Evolutionary conservation across 1,140 invertebrate species (phyloP).

Genomic region (Drosophila nebulosa): DNA sequence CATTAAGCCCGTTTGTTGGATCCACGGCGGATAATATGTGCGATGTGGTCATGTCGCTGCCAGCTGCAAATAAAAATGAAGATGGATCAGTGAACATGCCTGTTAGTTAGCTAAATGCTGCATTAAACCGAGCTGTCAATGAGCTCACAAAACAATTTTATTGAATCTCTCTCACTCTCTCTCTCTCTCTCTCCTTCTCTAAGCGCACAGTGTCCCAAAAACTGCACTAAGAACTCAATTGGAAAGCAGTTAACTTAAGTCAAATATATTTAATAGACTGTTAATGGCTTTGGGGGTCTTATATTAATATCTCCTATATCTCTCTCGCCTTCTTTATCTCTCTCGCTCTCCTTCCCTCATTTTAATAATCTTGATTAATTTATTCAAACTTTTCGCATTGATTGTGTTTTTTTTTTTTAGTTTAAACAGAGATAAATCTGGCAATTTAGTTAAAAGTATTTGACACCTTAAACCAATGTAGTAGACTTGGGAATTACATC

Average conservation of each 20-base stretch:
- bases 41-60: slow-evolving; percentile 82
- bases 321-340: too few species aligned
- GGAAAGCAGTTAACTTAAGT: too few species aligned
- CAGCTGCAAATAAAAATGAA: slow-evolving; percentile 26
- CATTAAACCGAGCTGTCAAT: slow-evolving; percentile 8
- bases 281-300: background rate
- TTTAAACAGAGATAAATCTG: background rate
- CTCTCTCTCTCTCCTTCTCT: background rate
- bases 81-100: background rate
- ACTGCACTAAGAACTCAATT: too few species aligned
- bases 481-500: slow-evolving; percentile 56
- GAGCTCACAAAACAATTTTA: background rate
- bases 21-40: slow-evolving; percentile 87
- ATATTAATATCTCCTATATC: background rate
- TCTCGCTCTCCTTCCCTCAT: too few species aligned
- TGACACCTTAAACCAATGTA: slow-evolving; percentile 14
- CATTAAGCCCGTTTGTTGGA: slow-evolving; percentile 82
- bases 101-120: slow-evolving; percentile 26
- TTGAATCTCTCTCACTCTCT: background rate
- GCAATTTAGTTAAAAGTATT: background rate
- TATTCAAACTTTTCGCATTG: background rate
- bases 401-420: background rate
- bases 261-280: background rate
- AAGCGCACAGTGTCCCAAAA: background rate
- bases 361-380: background rate